Percentiles rank a stretch among this genome's conserved stretches.
phyloP scores from a whole-genome alignment of 1,140 invertebrate species.

The Pantala flavescens region DNA sequence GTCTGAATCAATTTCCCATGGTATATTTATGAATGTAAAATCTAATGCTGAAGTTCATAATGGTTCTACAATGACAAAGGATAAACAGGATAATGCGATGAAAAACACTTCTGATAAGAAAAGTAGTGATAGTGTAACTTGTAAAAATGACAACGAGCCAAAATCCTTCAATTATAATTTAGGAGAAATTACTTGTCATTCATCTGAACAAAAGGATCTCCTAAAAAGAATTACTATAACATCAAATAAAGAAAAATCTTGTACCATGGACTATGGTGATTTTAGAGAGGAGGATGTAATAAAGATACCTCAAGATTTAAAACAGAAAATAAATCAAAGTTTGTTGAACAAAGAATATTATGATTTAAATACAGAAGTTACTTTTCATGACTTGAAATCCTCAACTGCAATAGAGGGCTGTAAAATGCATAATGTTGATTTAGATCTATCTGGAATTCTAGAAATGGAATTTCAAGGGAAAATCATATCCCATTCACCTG shows the following conservation, averaged over 20 bases:
- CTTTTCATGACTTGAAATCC: background rate
- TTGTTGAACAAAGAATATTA: background rate
- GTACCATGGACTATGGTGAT: background rate
- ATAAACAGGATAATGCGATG: too few relatives aligned
- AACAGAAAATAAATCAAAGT: background rate
- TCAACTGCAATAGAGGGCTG: background rate
- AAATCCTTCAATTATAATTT: too few relatives aligned
- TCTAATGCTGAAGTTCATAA: too few relatives aligned
- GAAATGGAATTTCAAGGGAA: background rate
- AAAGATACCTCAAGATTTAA: background rate
- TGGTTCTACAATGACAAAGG: too few relatives aligned
- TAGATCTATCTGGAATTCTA: background rate
- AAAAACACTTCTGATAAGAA: too few relatives aligned
- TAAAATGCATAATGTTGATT: background rate
- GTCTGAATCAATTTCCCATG: too few relatives aligned
- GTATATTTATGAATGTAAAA: too few relatives aligned
- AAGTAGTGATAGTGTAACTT: too few relatives aligned
- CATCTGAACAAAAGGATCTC: too few relatives aligned
- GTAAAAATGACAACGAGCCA: too few relatives aligned
- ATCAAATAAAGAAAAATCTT: background rate
- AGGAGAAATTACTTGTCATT: too few relatives aligned
- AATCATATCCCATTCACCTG: background rate
- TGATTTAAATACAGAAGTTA: background rate
- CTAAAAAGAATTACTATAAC: too few relatives aligned
- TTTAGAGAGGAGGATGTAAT: background rate